Evolutionary conservation across 2,113 vertebrate genomes (phyloP).

Genomic region (Triplophysa dalaica): DNA sequence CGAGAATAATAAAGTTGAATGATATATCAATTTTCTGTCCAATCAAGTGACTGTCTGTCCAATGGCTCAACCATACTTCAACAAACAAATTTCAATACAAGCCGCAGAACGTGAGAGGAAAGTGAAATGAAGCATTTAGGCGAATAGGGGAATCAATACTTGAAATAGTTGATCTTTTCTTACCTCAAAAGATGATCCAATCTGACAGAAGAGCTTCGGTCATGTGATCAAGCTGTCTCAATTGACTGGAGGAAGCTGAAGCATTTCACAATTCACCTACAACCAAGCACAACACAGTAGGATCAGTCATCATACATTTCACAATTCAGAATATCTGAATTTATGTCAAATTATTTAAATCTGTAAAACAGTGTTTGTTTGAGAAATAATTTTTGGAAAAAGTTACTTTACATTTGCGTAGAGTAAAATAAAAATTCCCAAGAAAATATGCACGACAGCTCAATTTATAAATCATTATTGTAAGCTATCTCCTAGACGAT

Average conservation of each 20-base stretch:
- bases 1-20: conserved; percentile 42
- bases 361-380: too few relatives aligned
- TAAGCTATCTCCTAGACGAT: too few relatives aligned
- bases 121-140: conserved; percentile 29
- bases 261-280: conserved; percentile 56
- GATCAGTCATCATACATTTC: not conserved
- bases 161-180: not conserved
- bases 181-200: conserved; percentile 59
- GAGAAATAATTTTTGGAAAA: too few relatives aligned
- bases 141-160: not conserved
- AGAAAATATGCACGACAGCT: too few relatives aligned
- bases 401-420: too few relatives aligned
- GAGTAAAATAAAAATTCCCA: too few relatives aligned
- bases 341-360: too few relatives aligned
- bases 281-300: conserved; percentile 30
- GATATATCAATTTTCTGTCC: conserved; percentile 47
- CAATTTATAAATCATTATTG: too few relatives aligned
- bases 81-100: conserved; percentile 31
- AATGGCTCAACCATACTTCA: conserved; percentile 36
- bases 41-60: conserved; percentile 44
- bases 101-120: conserved; percentile 18
- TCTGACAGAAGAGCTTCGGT: conserved; percentile 37
- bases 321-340: too few relatives aligned
- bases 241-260: not conserved
- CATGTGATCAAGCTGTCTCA: conserved; percentile 23